Evolutionary conservation across 2,888 invertebrate species (phyloP).

Genomic region (Xylota sylvarum): DNA sequence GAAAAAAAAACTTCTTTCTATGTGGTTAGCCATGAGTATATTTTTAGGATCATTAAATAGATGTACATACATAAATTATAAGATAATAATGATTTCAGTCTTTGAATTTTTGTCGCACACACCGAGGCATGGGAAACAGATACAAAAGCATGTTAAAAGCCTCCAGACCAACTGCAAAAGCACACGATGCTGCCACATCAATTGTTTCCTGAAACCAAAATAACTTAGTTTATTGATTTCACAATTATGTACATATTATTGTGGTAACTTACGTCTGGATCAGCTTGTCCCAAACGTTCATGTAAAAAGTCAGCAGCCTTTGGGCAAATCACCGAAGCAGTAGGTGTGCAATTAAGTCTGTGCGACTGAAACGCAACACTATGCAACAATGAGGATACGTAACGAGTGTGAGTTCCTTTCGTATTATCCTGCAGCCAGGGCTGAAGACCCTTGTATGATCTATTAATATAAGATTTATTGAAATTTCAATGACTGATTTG

Average conservation of each 20-base stretch:
- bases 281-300: constrained; percentile 83
- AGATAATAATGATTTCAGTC: constrained; percentile 79
- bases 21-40: neutral
- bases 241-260: neutral
- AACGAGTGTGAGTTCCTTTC: constrained; percentile 92
- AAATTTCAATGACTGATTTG: neutral
- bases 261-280: constrained; percentile 83
- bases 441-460: constrained; percentile 91
- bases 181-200: constrained; percentile 92
- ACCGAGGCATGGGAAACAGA: constrained; percentile 93
- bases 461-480: constrained; percentile 15
- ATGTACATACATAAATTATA: constrained; percentile 9
- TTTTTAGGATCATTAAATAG: constrained; percentile 6
- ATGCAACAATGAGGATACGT: constrained; percentile 91
- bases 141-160: constrained; percentile 94
- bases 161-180: constrained; percentile 92
- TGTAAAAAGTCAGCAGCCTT: constrained; percentile 84
- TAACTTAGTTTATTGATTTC: constrained; percentile 81
- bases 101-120: constrained; percentile 94
- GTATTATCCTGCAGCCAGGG: constrained; percentile 93
- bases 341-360: constrained; percentile 86
- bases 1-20: no score
- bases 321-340: constrained; percentile 84
- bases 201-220: constrained; percentile 89
- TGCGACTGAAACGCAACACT: constrained; percentile 88